Evolutionary conservation across 2,113 vertebrate genomes (phyloP).

Genomic region (Condylura cristata): DNA sequence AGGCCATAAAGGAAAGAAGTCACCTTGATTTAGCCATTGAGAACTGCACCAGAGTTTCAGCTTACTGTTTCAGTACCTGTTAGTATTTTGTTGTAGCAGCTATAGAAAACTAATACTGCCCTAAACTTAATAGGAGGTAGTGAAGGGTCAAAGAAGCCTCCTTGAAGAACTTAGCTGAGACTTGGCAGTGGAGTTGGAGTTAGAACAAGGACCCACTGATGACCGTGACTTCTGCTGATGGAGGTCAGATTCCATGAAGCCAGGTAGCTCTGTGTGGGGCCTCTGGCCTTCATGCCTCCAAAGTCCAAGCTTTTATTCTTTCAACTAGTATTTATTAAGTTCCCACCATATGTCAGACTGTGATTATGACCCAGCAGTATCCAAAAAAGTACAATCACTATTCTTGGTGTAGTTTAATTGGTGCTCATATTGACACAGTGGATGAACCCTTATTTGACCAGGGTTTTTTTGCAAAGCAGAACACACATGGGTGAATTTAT

Average conservation of each 20-base stretch:
- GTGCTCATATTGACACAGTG: background rate
- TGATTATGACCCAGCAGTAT: background rate
- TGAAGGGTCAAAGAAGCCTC: background rate
- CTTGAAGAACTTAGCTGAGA: background rate
- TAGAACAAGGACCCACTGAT: background rate
- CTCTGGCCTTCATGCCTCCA: background rate
- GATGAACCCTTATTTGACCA: background rate
- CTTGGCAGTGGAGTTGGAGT: background rate
- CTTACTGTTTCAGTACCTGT: background rate
- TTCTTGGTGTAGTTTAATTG: background rate
- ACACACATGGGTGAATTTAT: background rate
- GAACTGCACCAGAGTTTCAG: background rate
- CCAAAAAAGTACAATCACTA: background rate
- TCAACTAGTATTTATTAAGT: background rate
- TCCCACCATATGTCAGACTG: no score
- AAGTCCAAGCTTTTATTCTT: background rate
- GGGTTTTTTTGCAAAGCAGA: background rate
- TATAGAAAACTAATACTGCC: background rate
- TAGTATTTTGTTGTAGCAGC: background rate
- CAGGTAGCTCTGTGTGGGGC: background rate
- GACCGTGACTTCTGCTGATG: background rate
- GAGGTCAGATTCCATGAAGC: background rate
- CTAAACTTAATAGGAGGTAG: background rate
- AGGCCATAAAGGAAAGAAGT: background rate
- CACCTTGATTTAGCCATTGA: background rate